These are phyloP conservation scores for Mobula hypostoma DNA, from an alignment of 2,113 vertebrate genomes.

Conservation along the genomic window DNA sequence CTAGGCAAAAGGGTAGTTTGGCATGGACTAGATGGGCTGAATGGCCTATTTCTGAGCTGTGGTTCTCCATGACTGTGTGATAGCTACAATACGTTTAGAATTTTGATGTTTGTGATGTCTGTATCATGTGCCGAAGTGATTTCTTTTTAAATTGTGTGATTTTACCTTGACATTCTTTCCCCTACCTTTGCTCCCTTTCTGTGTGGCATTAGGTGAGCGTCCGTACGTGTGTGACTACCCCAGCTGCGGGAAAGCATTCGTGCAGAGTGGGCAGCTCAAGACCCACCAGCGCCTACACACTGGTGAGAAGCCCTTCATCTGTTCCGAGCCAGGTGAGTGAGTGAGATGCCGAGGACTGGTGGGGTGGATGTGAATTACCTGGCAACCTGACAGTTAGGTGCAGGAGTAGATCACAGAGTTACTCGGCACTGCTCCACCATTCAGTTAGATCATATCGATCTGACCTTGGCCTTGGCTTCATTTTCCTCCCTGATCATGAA, in stretches of 20 bases:
- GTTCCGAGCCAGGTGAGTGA: constrained; percentile 36
- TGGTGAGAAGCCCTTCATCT: constrained; percentile 38
- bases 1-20: no score
- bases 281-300: constrained; percentile 39
- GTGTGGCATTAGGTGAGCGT: constrained; percentile 14
- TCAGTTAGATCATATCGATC: neutral
- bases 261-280: constrained; percentile 39
- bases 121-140: neutral
- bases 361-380: neutral
- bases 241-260: constrained; percentile 35
- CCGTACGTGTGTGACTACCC: constrained; percentile 37
- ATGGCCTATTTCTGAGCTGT: no score
- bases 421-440: neutral
- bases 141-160: neutral
- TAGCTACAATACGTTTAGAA: no score
- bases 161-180: neutral
- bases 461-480: neutral
- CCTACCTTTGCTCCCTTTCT: neutral
- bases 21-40: no score
- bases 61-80: no score
- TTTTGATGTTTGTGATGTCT: no score
- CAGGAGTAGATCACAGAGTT: neutral
- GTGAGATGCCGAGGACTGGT: neutral
- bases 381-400: no score
- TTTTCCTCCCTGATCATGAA: neutral